Evolutionary conservation across 2,113 vertebrate genomes (phyloP).

Genomic region (Lophochroa leadbeateri): DNA sequence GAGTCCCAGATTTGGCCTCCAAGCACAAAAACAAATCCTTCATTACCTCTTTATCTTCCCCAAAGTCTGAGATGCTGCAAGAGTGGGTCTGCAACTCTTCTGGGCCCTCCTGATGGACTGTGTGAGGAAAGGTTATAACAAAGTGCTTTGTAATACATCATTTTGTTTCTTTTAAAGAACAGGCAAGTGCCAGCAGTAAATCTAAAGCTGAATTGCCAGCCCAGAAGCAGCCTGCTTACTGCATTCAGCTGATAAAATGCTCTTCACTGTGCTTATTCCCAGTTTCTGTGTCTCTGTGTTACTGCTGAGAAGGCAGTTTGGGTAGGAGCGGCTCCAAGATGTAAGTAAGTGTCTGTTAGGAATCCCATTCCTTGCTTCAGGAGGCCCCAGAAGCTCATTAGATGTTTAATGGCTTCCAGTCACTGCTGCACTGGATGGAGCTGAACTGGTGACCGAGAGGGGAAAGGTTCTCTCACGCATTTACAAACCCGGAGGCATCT

Average conservation of each 20-base stretch:
- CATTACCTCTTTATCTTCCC: background rate
- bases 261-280: background rate
- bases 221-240: background rate
- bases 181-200: background rate
- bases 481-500: conserved; percentile 47
- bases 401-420: conserved; percentile 52
- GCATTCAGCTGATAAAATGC: background rate
- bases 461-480: conserved; percentile 50
- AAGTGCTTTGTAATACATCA: background rate
- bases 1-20: background rate
- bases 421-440: background rate
- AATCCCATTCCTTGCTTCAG: background rate
- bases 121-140: background rate
- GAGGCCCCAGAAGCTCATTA: conserved; percentile 30
- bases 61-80: background rate
- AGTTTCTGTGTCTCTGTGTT: background rate
- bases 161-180: background rate
- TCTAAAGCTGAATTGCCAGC: background rate
- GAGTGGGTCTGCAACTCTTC: background rate
- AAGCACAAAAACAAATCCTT: background rate
- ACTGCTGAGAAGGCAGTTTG: background rate
- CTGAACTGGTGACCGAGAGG: conserved; percentile 43
- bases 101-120: background rate
- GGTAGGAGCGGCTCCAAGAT: background rate
- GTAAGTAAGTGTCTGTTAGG: background rate